phyloP scores from a whole-genome alignment of 2,797 vertebrate species.

The Clarias laeviceps region DNA sequence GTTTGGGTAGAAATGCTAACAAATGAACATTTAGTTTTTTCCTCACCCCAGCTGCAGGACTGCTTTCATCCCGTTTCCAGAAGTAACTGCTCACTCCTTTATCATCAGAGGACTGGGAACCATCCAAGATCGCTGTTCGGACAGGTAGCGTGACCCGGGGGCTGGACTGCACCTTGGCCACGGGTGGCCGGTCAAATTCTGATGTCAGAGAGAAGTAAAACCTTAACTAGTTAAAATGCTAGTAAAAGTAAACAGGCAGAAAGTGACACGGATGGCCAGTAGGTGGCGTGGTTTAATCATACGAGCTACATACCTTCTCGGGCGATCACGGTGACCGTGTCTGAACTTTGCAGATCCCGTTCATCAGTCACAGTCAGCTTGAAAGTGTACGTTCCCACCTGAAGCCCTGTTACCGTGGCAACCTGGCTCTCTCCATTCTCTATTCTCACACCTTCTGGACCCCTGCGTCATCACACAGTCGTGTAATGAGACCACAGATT shows the following conservation, averaged over 20 bases:
- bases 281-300: slow-evolving; percentile 5
- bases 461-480: slow-evolving; percentile 70
- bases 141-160: slow-evolving; percentile 82
- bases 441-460: slow-evolving; percentile 89
- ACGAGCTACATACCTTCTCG: slow-evolving; percentile 80
- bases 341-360: slow-evolving; percentile 86
- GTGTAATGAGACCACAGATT: neutral
- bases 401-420: slow-evolving; percentile 88
- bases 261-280: neutral
- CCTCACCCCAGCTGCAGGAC: slow-evolving; percentile 92
- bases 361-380: slow-evolving; percentile 92
- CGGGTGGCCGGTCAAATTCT: slow-evolving; percentile 89
- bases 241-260: neutral
- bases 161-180: slow-evolving; percentile 83
- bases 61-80: slow-evolving; percentile 90
- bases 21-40: neutral
- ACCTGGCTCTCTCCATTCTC: slow-evolving; percentile 85
- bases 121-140: slow-evolving; percentile 84
- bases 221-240: neutral
- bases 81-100: slow-evolving; percentile 87
- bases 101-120: slow-evolving; percentile 90
- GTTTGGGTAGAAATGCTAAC: neutral
- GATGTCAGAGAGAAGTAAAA: slow-evolving; percentile 33
- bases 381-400: slow-evolving; percentile 88
- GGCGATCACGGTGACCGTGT: slow-evolving; percentile 88